Conservation (phyloP, 1,140 invertebrate genomes). For the Chironomus tepperi region DNA sequence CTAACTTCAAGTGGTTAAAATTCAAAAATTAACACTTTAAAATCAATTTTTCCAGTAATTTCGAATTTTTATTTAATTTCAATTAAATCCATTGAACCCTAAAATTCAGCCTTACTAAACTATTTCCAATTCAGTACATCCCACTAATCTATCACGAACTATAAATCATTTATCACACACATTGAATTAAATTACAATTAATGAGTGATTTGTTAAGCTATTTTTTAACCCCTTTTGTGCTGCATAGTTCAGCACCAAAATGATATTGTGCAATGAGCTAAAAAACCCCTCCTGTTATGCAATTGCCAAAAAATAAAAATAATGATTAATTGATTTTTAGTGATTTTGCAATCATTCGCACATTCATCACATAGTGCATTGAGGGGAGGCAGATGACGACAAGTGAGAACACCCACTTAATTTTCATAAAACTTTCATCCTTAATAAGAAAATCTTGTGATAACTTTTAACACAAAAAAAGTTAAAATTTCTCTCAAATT, state of each 20-base stretch:
- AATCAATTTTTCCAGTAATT: too few relatives aligned
- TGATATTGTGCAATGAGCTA: neutral
- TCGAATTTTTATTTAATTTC: too few relatives aligned
- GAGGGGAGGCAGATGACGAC: neutral
- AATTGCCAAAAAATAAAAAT: neutral
- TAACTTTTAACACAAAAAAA: too few relatives aligned
- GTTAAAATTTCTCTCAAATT: too few relatives aligned
- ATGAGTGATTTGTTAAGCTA: neutral
- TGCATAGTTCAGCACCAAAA: too few relatives aligned
- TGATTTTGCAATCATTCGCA: neutral
- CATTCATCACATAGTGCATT: neutral
- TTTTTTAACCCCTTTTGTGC: neutral
- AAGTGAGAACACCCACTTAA: slow-evolving; percentile 2
- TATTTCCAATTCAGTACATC: too few relatives aligned
- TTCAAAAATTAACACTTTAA: too few relatives aligned
- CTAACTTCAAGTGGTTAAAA: too few relatives aligned
- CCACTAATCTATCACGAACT: too few relatives aligned
- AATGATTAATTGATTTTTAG: neutral
- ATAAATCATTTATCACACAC: neutral
- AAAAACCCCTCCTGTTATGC: neutral
- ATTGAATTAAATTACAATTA: neutral
- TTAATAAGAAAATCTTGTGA: too few relatives aligned
- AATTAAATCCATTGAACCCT: too few relatives aligned
- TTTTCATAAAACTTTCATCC: neutral
- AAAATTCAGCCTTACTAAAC: too few relatives aligned